Evolutionary conservation across 2,888 invertebrate species (phyloP).

Genomic region (Stomorhina lunata): DNA sequence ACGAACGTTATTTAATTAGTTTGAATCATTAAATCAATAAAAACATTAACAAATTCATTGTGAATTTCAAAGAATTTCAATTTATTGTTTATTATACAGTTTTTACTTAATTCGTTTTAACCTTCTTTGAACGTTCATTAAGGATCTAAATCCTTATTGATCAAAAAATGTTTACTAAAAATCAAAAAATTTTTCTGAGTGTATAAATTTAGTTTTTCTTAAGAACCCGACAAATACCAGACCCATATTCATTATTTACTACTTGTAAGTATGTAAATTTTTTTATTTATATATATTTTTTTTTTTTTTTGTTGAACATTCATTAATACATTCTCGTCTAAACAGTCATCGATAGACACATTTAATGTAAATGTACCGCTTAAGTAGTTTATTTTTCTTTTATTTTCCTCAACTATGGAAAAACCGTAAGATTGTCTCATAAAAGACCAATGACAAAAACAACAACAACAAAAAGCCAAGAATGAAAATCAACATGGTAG

Average conservation of each 20-base stretch:
- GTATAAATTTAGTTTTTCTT: no score
- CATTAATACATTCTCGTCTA: not conserved
- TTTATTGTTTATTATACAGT: no score
- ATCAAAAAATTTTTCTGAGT: not conserved
- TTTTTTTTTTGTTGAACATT: not conserved
- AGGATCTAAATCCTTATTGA: no score
- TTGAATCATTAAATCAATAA: no score
- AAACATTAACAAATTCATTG: no score
- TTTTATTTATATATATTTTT: not conserved
- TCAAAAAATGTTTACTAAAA: no score
- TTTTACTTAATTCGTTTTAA: no score
- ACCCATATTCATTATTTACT: not conserved
- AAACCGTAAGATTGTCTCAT: slow-evolving; percentile 23
- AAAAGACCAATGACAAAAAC: not conserved
- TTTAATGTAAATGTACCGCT: slow-evolving; percentile 45
- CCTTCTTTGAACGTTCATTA: no score
- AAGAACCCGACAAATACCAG: slow-evolving; percentile 24
- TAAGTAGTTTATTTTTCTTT: slow-evolving; percentile 41
- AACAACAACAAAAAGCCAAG: not conserved
- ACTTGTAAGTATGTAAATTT: not conserved
- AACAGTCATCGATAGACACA: not conserved
- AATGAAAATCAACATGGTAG: not conserved
- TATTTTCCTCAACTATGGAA: not conserved
- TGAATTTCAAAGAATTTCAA: no score
- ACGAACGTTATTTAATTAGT: no score